Conservation (phyloP, 2,113 vertebrate genomes). For the Glareola pratincola region DNA sequence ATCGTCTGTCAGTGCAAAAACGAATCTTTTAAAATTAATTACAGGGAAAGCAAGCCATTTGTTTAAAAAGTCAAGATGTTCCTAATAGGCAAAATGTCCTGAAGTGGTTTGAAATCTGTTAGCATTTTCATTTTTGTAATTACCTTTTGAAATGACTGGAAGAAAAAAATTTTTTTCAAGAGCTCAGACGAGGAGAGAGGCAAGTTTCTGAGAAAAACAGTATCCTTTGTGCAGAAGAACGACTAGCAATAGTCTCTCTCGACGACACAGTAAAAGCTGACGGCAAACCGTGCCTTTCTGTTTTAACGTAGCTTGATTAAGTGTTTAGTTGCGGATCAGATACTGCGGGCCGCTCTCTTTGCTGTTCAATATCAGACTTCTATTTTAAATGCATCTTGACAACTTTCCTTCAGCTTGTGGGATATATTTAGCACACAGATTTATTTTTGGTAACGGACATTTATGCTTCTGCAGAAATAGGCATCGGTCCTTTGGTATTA, state of each 20-base stretch:
- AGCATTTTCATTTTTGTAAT: constrained; percentile 21
- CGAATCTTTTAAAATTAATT: constrained; percentile 41
- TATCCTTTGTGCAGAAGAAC: neutral
- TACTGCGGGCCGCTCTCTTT: neutral
- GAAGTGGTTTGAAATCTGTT: constrained; percentile 30
- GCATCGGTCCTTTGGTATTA: neutral
- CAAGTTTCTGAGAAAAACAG: neutral
- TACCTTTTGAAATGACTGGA: constrained; percentile 2
- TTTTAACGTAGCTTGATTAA: neutral
- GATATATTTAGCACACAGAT: neutral
- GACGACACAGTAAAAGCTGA: neutral
- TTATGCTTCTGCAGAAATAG: neutral
- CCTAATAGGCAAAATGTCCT: neutral
- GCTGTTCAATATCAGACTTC: neutral
- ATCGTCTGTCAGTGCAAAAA: neutral
- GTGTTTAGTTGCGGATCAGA: neutral
- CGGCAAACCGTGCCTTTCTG: neutral
- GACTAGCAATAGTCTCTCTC: neutral
- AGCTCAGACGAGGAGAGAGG: neutral
- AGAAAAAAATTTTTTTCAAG: neutral
- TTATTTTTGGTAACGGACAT: neutral
- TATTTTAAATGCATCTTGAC: constrained; percentile 1
- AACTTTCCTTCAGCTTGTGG: neutral
- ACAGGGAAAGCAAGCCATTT: constrained; percentile 19
- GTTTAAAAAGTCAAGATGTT: constrained; percentile 25